These are phyloP conservation scores for Salvelinus sp. DNA, from an alignment of 2,113 vertebrate species.

Conservation along the genomic window DNA sequence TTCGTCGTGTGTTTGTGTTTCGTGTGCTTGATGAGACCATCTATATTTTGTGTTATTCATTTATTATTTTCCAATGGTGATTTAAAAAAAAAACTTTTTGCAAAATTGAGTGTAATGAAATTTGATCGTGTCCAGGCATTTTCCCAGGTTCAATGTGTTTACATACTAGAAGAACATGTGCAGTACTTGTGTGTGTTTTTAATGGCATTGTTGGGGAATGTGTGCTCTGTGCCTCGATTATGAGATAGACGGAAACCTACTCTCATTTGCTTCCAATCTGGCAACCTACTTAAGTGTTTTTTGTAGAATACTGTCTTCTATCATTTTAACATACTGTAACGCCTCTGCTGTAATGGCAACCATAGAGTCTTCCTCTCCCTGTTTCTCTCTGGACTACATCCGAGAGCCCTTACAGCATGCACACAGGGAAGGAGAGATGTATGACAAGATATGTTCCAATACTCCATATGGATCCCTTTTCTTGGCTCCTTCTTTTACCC, in stretches of 20 bases:
- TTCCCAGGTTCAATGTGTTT: conserved; percentile 50
- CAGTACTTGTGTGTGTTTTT: conserved; percentile 50
- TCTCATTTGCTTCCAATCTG: conserved; percentile 34
- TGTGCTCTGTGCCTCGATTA: conserved; percentile 27
- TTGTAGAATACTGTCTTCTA: conserved; percentile 1
- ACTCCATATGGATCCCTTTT: conserved; percentile 36
- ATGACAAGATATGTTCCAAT: conserved; percentile 40
- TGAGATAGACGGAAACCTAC: conserved; percentile 46
- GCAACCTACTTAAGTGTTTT: conserved; percentile 26
- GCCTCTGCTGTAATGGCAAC: background rate
- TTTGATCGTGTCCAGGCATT: conserved; percentile 15
- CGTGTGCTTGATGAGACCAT: conserved; percentile 68
- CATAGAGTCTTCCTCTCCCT: background rate
- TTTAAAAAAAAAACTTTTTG: background rate
- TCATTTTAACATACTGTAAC: background rate
- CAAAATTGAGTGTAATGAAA: background rate
- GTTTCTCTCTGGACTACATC: conserved; percentile 2
- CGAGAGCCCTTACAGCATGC: background rate
- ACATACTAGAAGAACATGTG: conserved; percentile 51
- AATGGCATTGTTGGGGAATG: conserved; percentile 42
- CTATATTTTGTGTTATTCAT: conserved; percentile 49
- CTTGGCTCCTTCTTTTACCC: conserved; percentile 29
- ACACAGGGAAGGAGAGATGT: conserved; percentile 9
- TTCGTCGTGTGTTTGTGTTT: conserved; percentile 63
- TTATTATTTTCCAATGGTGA: conserved; percentile 53